Base-by-base conservation (phyloP, 2,888 invertebrate genomes). In the Busseola fusca region DNA sequence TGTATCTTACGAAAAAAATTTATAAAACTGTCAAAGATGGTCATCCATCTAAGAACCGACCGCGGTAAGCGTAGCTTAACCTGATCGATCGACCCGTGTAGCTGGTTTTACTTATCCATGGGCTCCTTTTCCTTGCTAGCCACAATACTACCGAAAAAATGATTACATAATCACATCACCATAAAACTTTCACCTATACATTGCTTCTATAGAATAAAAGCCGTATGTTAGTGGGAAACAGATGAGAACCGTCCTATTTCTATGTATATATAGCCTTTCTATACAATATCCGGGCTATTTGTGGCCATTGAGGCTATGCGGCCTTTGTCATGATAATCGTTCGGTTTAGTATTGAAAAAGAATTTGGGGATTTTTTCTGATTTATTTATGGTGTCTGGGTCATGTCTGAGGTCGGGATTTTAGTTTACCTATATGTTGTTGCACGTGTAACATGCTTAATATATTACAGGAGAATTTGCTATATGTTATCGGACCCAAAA, bases 251-350 rank as follows among this genome's bases (percentile, higher is more conserved):
- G 57, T 27, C 45, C 59, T 59, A 64, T 71, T 74, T 65, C 50
- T 69, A 72, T 58, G 25, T 34, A 64, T 59, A 73, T 70, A 78
- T 60, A 57, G 52, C 21, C 12, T 70, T 64, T 25, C 57, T 56
- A 64, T 69, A 73, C 64, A 78, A 78, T 69, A 68, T 73, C 84
- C 84, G 70, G 78, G 12, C 60, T 40, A 63, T 82, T 65, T 58
- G 65, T 14, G 64, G 63, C 52, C 27, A 48, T 62, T n/a, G 12
- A 12, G 59, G 16, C 64, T 50, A 63, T 65, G 7, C 4, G 10
- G n/a, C 7, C 54, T 75, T 84, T 82, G 65, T 83, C 63, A 75
- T 82, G 74, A 34, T 82, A 82, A 84, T 84, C 40, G 64, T 34
- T 58, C 50, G 57, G 10, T 64, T 84, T 72, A 52, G 45, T 54